Evolutionary conservation across 1,140 invertebrate species (phyloP).

Genomic region (Cyclina sinensis): DNA sequence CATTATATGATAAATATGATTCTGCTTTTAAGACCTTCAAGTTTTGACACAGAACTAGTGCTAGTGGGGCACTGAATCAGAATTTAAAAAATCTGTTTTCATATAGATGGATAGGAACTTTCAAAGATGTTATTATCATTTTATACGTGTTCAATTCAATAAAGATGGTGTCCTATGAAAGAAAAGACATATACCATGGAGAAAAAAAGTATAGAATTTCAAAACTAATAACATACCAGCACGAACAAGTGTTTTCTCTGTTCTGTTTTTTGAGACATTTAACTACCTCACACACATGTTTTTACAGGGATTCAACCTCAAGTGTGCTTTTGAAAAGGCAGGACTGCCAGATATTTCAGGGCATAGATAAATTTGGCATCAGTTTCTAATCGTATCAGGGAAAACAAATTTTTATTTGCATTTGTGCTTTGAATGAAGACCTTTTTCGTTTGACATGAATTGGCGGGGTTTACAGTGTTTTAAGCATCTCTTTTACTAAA

Average conservation of each 20-base stretch:
- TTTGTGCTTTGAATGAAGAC: constrained; percentile 28
- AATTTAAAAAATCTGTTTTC: too few species aligned
- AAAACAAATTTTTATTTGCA: constrained; percentile 31
- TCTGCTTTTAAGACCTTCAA: too few species aligned
- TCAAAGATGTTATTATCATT: too few species aligned
- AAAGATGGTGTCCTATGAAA: too few species aligned
- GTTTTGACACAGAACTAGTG: too few species aligned
- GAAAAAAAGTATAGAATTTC: not conserved
- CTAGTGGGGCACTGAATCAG: too few species aligned
- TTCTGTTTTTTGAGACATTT: constrained; percentile 17
- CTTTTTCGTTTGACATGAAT: too few species aligned
- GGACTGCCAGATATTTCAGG: constrained; percentile 5
- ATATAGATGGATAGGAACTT: too few species aligned
- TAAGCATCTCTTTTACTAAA: too few species aligned
- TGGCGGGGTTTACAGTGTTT: too few species aligned
- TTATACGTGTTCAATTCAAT: too few species aligned
- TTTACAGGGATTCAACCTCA: constrained; percentile 37
- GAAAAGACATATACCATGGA: not conserved
- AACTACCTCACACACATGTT: constrained; percentile 35
- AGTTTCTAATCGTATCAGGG: constrained; percentile 30
- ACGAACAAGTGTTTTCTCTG: constrained; percentile 26
- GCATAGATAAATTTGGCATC: constrained; percentile 40
- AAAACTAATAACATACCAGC: not conserved
- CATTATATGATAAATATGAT: too few species aligned
- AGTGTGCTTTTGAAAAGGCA: constrained; percentile 24